These are phyloP conservation scores for Chloromyia formosa DNA, from an alignment of 2,888 invertebrate genomes.

Conservation along the genomic window DNA sequence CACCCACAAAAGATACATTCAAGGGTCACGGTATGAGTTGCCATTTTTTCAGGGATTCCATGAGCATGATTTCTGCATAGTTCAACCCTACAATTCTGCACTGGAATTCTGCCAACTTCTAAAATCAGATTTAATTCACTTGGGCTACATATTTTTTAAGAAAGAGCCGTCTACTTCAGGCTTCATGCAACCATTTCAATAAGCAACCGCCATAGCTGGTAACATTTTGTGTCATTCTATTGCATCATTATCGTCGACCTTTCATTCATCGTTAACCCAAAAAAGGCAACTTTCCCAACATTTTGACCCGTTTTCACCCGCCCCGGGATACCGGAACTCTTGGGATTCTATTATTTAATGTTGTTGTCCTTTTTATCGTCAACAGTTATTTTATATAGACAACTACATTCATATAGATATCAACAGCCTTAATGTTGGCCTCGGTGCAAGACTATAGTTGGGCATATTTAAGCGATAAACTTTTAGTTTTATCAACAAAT, in stretches of 20 bases:
- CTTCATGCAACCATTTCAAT: too few relatives aligned
- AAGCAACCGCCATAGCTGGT: neutral
- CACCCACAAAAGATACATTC: constrained; percentile 4
- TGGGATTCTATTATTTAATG: constrained; percentile 37
- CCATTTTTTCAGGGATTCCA: neutral
- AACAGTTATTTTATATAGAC: constrained; percentile 31
- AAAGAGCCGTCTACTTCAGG: too few relatives aligned
- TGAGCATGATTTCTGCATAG: neutral
- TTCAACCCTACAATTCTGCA: too few relatives aligned
- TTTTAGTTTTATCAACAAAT: constrained; percentile 40
- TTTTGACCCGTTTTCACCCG: constrained; percentile 38
- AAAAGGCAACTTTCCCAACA: constrained; percentile 34
- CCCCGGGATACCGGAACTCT: constrained; percentile 15
- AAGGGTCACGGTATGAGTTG: neutral
- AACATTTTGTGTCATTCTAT: neutral
- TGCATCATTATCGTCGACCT: constrained; percentile 1
- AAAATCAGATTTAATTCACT: neutral
- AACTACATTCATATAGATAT: too few relatives aligned
- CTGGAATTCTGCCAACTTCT: too few relatives aligned
- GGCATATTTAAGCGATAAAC: constrained; percentile 41
- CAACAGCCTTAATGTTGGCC: neutral
- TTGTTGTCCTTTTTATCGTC: constrained; percentile 41
- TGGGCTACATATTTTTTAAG: too few relatives aligned
- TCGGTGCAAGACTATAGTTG: constrained; percentile 37
- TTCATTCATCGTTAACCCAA: neutral